These are phyloP conservation scores for Physella acuta DNA, from an alignment of 1,140 invertebrate genomes.

Conservation along the genomic window DNA sequence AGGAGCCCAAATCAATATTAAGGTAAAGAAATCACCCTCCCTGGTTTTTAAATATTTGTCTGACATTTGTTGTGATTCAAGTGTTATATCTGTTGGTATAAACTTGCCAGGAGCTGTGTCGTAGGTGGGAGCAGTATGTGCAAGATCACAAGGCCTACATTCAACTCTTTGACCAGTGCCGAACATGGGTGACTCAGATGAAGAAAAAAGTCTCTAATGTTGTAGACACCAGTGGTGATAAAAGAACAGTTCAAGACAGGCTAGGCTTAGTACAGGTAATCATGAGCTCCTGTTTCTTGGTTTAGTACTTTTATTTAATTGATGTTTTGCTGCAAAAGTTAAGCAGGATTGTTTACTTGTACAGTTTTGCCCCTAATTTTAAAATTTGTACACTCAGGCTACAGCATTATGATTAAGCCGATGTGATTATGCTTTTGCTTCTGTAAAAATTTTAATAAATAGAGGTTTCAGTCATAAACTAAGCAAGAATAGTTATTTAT, in stretches of 20 bases:
- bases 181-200: conserved; percentile 81
- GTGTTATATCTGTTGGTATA: too few species aligned
- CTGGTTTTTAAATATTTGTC: too few species aligned
- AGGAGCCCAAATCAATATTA: conserved; percentile 83
- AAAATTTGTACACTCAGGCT: too few species aligned
- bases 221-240: conserved; percentile 52
- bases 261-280: conserved; percentile 46
- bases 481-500: too few species aligned
- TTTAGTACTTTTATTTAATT: background rate
- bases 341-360: background rate
- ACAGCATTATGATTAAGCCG: too few species aligned
- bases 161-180: conserved; percentile 76
- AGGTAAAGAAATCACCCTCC: conserved; percentile 63
- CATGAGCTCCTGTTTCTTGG: background rate
- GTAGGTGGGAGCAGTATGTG: conserved; percentile 90
- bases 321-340: background rate
- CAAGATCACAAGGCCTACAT: conserved; percentile 86
- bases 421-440: too few species aligned
- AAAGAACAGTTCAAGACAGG: conserved; percentile 42
- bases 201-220: conserved; percentile 82
- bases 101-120: conserved; percentile 71
- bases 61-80: too few species aligned
- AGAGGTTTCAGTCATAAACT: too few species aligned
- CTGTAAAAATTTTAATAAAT: too few species aligned
- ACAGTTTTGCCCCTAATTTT: too few species aligned